A percentile compares a stretch with the other conserved stretches of the same genome.
Evolutionary conservation across 2,113 vertebrate genomes (phyloP).

Genomic region (Poicephalus gulielmi): DNA sequence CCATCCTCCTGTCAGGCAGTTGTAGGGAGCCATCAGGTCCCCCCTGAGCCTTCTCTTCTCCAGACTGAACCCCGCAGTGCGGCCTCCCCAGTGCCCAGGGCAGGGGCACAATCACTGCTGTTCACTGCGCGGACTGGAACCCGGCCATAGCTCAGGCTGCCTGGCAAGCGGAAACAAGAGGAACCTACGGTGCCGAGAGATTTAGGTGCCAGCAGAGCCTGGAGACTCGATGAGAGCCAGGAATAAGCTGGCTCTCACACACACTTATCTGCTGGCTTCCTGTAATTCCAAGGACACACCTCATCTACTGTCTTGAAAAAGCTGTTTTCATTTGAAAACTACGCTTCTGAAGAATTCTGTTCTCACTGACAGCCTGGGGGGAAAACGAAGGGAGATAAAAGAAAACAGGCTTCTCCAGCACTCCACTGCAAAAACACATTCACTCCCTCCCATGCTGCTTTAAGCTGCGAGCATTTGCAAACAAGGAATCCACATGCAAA

Average conservation of each 20-base stretch:
- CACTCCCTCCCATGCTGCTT: background rate
- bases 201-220: background rate
- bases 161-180: background rate
- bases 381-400: background rate
- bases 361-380: background rate
- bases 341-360: background rate
- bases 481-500: background rate
- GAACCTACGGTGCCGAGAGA: background rate
- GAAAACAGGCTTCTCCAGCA: background rate
- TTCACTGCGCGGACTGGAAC: background rate
- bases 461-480: background rate
- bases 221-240: background rate
- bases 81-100: background rate
- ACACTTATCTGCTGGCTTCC: background rate
- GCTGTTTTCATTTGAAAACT: background rate
- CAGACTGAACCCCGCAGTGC: no score
- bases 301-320: background rate
- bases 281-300: background rate
- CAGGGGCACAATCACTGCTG: background rate
- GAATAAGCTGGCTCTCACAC: background rate
- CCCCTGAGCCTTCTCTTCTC: no score
- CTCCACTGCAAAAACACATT: background rate
- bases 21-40: no score
- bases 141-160: background rate
- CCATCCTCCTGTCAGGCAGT: no score